Evolutionary conservation across 2,888 invertebrate genomes (phyloP).

Genomic region (Diogma glabrata): DNA sequence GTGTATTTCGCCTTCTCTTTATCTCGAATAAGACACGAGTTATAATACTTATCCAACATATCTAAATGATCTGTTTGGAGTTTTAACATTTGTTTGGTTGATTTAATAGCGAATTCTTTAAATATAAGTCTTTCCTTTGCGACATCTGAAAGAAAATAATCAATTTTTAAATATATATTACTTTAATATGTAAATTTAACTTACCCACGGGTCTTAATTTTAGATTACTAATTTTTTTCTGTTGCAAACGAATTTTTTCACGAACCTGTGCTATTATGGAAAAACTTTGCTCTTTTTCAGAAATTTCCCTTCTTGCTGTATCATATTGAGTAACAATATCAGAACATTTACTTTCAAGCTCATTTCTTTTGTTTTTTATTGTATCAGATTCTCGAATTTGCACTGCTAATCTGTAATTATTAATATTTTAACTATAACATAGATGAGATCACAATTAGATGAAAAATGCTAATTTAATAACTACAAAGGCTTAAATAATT

Average conservation of each 20-base stretch:
- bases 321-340: no score
- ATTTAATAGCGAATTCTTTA: conserved; percentile 19
- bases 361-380: conserved; percentile 23
- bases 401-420: conserved; percentile 19
- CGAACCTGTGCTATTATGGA: conserved; percentile 10
- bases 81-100: conserved; percentile 25
- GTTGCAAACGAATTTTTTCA: conserved; percentile 21
- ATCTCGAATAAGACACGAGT: conserved; percentile 24
- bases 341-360: conserved; percentile 23
- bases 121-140: conserved; percentile 26
- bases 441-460: no score
- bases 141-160: conserved; percentile 19
- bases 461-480: no score
- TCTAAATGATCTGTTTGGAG: conserved; percentile 20
- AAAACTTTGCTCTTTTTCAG: neutral
- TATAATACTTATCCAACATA: conserved; percentile 21
- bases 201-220: conserved; percentile 13
- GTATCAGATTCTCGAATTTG: conserved; percentile 21
- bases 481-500: no score
- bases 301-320: neutral
- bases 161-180: conserved; percentile 21
- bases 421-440: no score
- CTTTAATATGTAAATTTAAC: conserved; percentile 21
- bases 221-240: conserved; percentile 19
- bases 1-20: conserved; percentile 23